Evolutionary conservation across 2,113 vertebrate species (phyloP), one percentile per base, ranked within the genome.

Genomic region (Ceuthmochares aereus): DNA sequence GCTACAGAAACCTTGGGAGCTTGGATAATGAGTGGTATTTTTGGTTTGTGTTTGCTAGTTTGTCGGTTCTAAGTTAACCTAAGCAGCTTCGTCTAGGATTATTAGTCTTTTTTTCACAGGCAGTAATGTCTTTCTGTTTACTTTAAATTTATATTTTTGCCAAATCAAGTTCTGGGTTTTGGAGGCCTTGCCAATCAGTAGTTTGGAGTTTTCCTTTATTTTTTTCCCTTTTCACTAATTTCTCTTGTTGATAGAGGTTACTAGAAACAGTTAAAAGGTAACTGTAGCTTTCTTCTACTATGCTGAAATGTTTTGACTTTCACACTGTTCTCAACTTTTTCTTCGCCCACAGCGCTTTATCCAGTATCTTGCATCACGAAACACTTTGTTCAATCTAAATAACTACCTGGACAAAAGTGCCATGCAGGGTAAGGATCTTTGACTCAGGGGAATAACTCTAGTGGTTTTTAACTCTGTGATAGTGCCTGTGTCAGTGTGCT

Each of bases 401-500:
- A 99, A 99, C 98, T 99, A 99, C 97, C 97, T 99, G 97, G 99
- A 99, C 97, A 99, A 99, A 97, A 99, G 99, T 95, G 98, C 98
- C 81, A 96, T 98, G 98, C 99, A 99, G 98, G 99, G 99, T 99
- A 98, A 96, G 97, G 45, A 80, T 36, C 45, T 84, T 62, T 66
- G 19, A 74, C 68, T 76, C 49, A 34, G 82, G 55, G 63, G 85
- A 87, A 60, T 52, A 52, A 63, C 29, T 69, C 21, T 55, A 3
- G 12, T 68, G 32, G 10, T 42, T 66, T 88, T 69, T 72, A 30
- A 11, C 27, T 86, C 34, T 70, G 34, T 55, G 22, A 1, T 42
- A 42, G 14, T 67, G 12, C 42, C 17, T 67, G 17, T 60, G 13
- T 52, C 1, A 0, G 23, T 81, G 54, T 14, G 15, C 14, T 49